Evolutionary conservation across 2,888 invertebrate species (phyloP), one percentile per base, ranked within the genome.

Genomic region (Himalopsyche tibetana): DNA sequence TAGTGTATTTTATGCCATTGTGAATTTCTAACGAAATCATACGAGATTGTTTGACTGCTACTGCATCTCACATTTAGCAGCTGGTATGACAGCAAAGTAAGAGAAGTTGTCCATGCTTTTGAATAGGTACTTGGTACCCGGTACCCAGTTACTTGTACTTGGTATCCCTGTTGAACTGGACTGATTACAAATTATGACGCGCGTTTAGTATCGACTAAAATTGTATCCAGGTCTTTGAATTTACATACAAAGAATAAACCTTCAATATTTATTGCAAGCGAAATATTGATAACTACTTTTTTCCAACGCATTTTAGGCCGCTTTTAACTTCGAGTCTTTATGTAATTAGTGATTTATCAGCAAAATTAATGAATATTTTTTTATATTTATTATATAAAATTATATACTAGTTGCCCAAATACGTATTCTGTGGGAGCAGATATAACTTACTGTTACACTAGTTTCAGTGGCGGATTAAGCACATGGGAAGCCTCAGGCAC

Each of bases 111-210:
- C 19, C 63, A 63, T 63, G 15, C 63, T 63, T 63, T 19, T 19
- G 63, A 19, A 63, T 28, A 63, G 63, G 63, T 63, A 63, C 63
- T 19, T 15, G 63, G 19, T 63, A 63, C 63, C 28, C 19, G 63
- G 63, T 63, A 63, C 63, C 63, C 8, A 28, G 28, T 63, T 63
- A 63, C 63, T 19, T 2, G 28, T 63, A 63, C 63, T 9, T 28
- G 63, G 28, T 63, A 80, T 55, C 56, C 55, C 80, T 69, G 63
- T 82, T 83, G 80, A 79, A 63, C 63, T 86, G 86, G 84, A 84
- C 86, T 86, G 86, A 86, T 86, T 86, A 86, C 86, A 84, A 86
- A 86, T 86, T 86, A 86, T 86, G 86, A 86, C 86, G 84, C 56
- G 86, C 86, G 84, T 86, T 55, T 63, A 84, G 79, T 38, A 42